These are phyloP conservation scores for Planococcus citri DNA, from an alignment of 1,140 invertebrate genomes.

Conservation along the genomic window DNA sequence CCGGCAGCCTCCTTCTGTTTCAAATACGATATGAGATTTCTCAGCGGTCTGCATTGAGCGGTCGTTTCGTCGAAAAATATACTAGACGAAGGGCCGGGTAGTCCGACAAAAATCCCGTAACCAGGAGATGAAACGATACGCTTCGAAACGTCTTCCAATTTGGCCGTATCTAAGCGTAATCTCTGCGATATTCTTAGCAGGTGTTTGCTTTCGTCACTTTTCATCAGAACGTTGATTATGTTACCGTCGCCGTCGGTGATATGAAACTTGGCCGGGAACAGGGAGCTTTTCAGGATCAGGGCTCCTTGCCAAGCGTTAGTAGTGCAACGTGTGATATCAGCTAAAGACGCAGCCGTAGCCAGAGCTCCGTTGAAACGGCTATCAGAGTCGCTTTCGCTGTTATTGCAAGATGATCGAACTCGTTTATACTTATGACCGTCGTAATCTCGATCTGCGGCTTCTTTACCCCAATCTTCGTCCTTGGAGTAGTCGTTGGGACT, in stretches of 20 bases:
- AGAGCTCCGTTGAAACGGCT: slow-evolving; percentile 38
- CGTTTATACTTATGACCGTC: slow-evolving; percentile 33
- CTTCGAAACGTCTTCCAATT: slow-evolving; percentile 89
- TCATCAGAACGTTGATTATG: slow-evolving; percentile 85
- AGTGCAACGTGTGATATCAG: slow-evolving; percentile 68
- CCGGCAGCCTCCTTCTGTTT: slow-evolving; percentile 97
- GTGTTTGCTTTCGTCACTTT: slow-evolving; percentile 76
- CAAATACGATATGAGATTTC: slow-evolving; percentile 91
- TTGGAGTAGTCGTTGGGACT: slow-evolving; percentile 38
- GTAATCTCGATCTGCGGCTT: slow-evolving; percentile 45
- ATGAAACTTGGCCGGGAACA: slow-evolving; percentile 91
- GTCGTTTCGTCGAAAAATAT: slow-evolving; percentile 59
- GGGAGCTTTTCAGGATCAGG: slow-evolving; percentile 86
- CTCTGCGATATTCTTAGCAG: slow-evolving; percentile 87
- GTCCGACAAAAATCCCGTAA: slow-evolving; percentile 78
- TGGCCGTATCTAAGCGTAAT: slow-evolving; percentile 82
- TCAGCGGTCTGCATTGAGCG: slow-evolving; percentile 77
- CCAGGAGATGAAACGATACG: slow-evolving; percentile 73
- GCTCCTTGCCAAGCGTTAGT: slow-evolving; percentile 85
- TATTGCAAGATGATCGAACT: background rate
- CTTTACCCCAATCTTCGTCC: slow-evolving; percentile 43
- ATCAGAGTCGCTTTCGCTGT: slow-evolving; percentile 56
- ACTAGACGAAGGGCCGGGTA: slow-evolving; percentile 64
- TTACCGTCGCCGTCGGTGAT: slow-evolving; percentile 88
- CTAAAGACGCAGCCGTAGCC: slow-evolving; percentile 55